Percentiles rank a stretch among this genome's conserved stretches.
Conservation (phyloP, 23 tunicate species). For the Styela clava region DNA sequence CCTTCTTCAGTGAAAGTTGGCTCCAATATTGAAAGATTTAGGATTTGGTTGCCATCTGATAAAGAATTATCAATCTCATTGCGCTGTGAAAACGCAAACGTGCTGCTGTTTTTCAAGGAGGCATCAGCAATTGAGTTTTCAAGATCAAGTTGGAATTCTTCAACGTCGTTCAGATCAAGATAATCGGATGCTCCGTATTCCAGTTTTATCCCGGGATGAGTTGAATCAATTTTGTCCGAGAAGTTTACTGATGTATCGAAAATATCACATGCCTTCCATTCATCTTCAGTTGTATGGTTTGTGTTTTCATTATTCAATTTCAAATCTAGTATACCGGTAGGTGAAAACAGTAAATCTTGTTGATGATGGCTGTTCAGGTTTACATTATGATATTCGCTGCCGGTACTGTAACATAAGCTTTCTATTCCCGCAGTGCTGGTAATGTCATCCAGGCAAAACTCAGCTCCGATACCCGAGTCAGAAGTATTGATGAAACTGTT, state of each 20-base stretch:
- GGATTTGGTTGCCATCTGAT: background rate
- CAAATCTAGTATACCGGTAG: constrained; percentile 14
- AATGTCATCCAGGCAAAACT: background rate
- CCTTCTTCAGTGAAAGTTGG: constrained; percentile 7
- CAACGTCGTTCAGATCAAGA: constrained; percentile 29
- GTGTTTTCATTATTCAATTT: background rate
- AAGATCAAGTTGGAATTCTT: constrained; percentile 9
- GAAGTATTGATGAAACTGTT: constrained; percentile 8
- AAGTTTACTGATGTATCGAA: background rate
- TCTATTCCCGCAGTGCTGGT: background rate
- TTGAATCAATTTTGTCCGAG: background rate
- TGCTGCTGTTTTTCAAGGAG: constrained; percentile 2
- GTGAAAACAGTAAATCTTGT: constrained; percentile 3
- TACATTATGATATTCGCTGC: constrained; percentile 2
- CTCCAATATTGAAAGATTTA: constrained; percentile 25
- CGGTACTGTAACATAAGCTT: background rate
- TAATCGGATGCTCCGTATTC: constrained; percentile 19
- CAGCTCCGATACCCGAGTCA: background rate
- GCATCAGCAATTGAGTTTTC: constrained; percentile 26
- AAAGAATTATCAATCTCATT: background rate
- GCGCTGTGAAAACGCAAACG: background rate
- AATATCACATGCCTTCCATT: constrained; percentile 24
- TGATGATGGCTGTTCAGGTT: background rate
- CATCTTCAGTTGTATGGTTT: background rate
- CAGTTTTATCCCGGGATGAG: background rate